phyloP scores from a whole-genome alignment of 1,140 invertebrate species.

The Drosophila quadrilineata region DNA sequence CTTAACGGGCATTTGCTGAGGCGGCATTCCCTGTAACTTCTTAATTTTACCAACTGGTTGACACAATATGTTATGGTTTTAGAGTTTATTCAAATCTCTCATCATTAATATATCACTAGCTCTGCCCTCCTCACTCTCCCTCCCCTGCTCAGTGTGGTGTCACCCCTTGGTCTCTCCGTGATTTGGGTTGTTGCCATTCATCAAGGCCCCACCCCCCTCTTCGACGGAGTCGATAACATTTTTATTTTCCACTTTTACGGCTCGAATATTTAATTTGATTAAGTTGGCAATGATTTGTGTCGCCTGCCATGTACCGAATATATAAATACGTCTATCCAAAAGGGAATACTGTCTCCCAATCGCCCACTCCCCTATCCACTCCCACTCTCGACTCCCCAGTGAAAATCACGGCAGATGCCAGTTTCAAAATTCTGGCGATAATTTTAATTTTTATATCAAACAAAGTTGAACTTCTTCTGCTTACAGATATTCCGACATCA shows the following conservation, averaged over 20 bases:
- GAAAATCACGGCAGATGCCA: conserved; percentile 59
- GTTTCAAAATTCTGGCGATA: conserved; percentile 36
- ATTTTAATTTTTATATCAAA: conserved; percentile 50
- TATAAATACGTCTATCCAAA: conserved; percentile 22
- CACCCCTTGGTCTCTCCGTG: conserved; percentile 10
- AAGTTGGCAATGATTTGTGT: conserved; percentile 75
- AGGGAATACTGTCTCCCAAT: conserved; percentile 46
- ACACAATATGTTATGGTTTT: conserved; percentile 69
- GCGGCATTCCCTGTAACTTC: conserved; percentile 38
- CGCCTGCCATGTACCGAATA: conserved; percentile 15
- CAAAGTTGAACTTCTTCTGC: conserved; percentile 6
- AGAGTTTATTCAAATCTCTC: conserved; percentile 63
- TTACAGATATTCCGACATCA: too few species aligned
- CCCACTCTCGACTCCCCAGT: too few species aligned
- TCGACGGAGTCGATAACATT: conserved; percentile 44
- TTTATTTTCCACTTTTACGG: conserved; percentile 71
- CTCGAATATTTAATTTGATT: conserved; percentile 78
- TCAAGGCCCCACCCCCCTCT: conserved; percentile 28
- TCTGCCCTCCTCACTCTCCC: conserved; percentile 15
- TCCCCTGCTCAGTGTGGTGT: background rate
- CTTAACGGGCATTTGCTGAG: conserved; percentile 40
- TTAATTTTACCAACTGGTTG: conserved; percentile 47
- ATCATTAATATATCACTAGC: conserved; percentile 45
- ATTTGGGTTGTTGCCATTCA: conserved; percentile 47
- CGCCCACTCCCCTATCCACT: too few species aligned